phyloP scores from a whole-genome alignment of 2,797 vertebrate species.

The Acanthornis magna region DNA sequence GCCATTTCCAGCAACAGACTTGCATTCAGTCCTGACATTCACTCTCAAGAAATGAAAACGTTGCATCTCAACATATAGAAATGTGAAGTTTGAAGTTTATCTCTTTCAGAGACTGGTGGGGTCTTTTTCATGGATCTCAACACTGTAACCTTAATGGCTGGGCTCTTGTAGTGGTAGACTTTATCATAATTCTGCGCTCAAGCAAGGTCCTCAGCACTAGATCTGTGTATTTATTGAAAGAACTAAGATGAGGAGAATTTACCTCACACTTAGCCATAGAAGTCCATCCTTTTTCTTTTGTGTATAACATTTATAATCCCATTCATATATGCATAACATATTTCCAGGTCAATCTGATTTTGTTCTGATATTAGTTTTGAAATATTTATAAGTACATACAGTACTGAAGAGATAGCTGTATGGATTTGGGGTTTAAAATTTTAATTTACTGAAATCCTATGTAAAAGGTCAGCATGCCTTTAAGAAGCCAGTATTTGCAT shows the following conservation, averaged over 20 bases:
- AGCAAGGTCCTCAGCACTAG: background rate
- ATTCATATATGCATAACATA: background rate
- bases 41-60: background rate
- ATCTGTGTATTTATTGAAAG: background rate
- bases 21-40: background rate
- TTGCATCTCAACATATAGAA: rapidly evolving
- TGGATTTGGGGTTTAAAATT: background rate
- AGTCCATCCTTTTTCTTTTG: background rate
- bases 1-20: background rate
- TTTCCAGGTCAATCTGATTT: background rate
- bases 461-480: slow-evolving; percentile 23
- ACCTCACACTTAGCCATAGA: background rate
- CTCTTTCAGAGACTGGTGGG: background rate
- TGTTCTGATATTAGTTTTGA: slow-evolving; percentile 13
- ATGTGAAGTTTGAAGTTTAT: background rate
- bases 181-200: background rate
- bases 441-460: background rate
- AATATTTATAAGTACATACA: slow-evolving; percentile 11
- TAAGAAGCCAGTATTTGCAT: slow-evolving; percentile 8
- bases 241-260: background rate
- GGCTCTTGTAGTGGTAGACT: background rate
- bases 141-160: background rate
- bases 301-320: background rate
- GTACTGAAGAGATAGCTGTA: background rate
- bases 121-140: background rate